Evolutionary conservation across 2,888 invertebrate species (phyloP), one percentile per base, ranked within the genome.

Genomic region (Carpatolechia fugitivella): DNA sequence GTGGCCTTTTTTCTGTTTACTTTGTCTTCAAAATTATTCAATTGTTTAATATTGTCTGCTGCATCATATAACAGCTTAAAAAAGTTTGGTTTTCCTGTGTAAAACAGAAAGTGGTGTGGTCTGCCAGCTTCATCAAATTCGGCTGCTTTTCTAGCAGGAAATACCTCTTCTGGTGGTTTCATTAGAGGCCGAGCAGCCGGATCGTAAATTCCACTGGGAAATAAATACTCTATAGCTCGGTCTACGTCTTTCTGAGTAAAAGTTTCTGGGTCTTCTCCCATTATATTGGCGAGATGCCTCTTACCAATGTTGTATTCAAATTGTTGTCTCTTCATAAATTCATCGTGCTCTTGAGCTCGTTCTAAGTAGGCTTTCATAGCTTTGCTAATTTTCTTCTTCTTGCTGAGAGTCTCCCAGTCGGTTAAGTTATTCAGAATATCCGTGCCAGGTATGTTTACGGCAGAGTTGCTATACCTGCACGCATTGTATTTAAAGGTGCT

Each of bases 271-370:
- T 99, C 95, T 80, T 95, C 94, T 0, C 99, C 99, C 99, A 99
- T 99, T 94, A 99, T 99, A 80, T 98, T 99, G 0, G 99, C 99
- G 60, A 99, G 92, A 90, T 99, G 98, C 31, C 98, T 91, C 79
- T 96, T 97, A 13, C 99, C 99, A 70, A 98, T 94, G 78, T 96
- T 94, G 80, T 93, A 99, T 70, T 98, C 96, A 10, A 92, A 80
- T 50, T 92, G 91, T 81, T 97, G 94, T 60, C 92, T 92, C 69
- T 93, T 92, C 93, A 98, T 96, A 73, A 98, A 97, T 59, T 93
- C 92, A 73, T 97, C 95, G 75, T 98, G 94, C 70, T 94, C 93
- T 69, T 91, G 91, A 6, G 97, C 95, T 70, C 96, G 91, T 76
- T 97, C 94, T 59, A 98, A 87, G 80, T 98, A 98, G 0, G 95